phyloP scores from a whole-genome alignment of 2,113 vertebrate genomes.

The Martes martes region DNA sequence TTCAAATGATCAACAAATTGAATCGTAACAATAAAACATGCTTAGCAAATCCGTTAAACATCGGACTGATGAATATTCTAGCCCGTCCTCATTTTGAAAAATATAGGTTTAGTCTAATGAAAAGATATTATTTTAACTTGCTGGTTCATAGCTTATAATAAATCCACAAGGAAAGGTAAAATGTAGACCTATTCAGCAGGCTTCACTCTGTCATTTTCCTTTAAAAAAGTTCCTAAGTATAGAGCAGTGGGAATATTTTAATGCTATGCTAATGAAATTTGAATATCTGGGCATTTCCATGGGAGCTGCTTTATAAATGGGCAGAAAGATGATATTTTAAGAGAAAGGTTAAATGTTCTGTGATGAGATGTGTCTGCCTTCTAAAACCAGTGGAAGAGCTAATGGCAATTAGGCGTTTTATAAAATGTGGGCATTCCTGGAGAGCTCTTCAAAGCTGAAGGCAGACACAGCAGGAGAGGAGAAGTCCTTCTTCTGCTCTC shows the following conservation, averaged over 20 bases:
- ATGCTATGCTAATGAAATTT: constrained; percentile 13
- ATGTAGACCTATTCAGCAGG: not conserved
- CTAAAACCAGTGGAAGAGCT: not conserved
- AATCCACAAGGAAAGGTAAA: constrained; percentile 58
- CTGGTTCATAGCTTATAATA: constrained; percentile 59
- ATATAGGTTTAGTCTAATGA: constrained; percentile 35
- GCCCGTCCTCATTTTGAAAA: constrained; percentile 65
- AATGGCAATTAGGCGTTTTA: not conserved
- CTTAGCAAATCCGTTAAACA: constrained; percentile 67
- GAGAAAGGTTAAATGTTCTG: not conserved
- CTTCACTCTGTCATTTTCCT: not conserved
- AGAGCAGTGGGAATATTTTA: constrained; percentile 25
- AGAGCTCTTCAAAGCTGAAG: not conserved
- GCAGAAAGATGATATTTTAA: constrained; percentile 49
- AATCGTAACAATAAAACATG: constrained; percentile 63
- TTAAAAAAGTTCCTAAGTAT: constrained; percentile 43
- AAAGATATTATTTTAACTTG: constrained; percentile 60
- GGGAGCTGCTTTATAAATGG: not conserved
- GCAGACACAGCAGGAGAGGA: not conserved
- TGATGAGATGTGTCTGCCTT: not conserved
- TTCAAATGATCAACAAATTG: constrained; percentile 57
- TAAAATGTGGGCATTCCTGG: not conserved
- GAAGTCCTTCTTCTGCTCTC: accelerated
- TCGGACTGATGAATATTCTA: constrained; percentile 55
- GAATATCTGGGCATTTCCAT: constrained; percentile 4